A percentile compares a stretch with the other conserved stretches of the same genome.
Evolutionary conservation across 2,888 invertebrate species (phyloP).

Genomic region (Hemithea aestivaria): DNA sequence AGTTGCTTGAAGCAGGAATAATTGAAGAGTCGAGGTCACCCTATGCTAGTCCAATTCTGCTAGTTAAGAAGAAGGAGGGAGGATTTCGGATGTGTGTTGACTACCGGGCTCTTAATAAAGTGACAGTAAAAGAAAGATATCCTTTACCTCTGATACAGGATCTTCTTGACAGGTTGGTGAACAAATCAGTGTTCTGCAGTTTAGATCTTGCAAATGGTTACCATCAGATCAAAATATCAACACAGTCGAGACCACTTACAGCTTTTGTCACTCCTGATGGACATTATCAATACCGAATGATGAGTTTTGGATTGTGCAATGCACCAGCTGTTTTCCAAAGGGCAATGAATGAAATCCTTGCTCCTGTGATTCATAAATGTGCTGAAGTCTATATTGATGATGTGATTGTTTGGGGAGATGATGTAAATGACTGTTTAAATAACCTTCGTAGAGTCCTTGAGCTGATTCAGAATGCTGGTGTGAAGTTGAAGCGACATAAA

Average conservation of each 20-base stretch:
- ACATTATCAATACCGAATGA: constrained; percentile 12
- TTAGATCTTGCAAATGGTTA: constrained; percentile 18
- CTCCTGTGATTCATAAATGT: constrained; percentile 4
- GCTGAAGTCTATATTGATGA: constrained; percentile 15
- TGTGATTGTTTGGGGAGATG: constrained; percentile 8
- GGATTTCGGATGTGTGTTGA: constrained; percentile 18
- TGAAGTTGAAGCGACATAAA: constrained; percentile 3
- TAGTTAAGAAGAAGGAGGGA: constrained; percentile 21
- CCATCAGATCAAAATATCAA: constrained; percentile 17
- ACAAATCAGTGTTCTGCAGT: constrained; percentile 8
- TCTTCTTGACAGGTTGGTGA: constrained; percentile 12
- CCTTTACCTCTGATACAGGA: constrained; percentile 19
- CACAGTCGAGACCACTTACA: constrained; percentile 1
- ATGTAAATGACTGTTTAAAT: constrained; percentile 4
- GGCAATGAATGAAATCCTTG: constrained; percentile 14
- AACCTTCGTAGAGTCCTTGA: constrained; percentile 2
- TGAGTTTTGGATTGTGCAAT: constrained; percentile 17
- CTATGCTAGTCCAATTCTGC: constrained; percentile 13
- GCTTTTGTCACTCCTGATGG: constrained; percentile 16
- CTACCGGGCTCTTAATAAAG: constrained; percentile 19
- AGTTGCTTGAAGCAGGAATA: neutral
- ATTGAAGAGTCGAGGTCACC: constrained; percentile 5
- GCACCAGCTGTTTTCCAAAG: constrained; percentile 16
- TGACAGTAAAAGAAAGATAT: too few relatives aligned
- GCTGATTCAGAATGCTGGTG: constrained; percentile 1